Percentiles rank a stretch among this genome's conserved stretches.
Conservation (phyloP, 2,888 invertebrate species). For the Cerceris ruficornis region DNA sequence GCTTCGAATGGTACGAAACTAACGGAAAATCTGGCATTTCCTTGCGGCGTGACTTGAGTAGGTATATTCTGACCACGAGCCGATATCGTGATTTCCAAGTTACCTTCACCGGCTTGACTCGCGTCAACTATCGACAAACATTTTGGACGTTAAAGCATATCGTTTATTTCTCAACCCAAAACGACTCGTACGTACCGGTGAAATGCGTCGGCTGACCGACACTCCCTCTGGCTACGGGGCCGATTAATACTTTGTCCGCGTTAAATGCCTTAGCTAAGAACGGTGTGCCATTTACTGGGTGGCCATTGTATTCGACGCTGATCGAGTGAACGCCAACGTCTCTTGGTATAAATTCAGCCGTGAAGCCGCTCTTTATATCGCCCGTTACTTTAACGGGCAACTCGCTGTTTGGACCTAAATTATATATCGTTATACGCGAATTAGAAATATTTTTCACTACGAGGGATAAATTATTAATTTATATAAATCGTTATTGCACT, state of each 20-base stretch:
- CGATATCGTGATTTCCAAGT: conserved; percentile 97
- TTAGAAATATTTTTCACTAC: background rate
- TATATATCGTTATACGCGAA: conserved; percentile 2
- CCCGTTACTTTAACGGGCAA: conserved; percentile 95
- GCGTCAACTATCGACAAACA: conserved; percentile 89
- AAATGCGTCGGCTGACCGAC: conserved; percentile 97
- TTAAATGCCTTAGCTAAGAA: conserved; percentile 97
- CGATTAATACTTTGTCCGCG: conserved; percentile 92
- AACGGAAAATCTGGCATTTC: conserved; percentile 95
- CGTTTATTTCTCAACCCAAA: background rate
- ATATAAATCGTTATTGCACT: conserved; percentile 41
- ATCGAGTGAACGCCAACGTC: conserved; percentile 97
- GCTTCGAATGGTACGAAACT: conserved; percentile 97
- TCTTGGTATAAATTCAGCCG: conserved; percentile 95
- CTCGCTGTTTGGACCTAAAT: conserved; percentile 90
- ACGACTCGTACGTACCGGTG: conserved; percentile 83
- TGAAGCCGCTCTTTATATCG: conserved; percentile 93
- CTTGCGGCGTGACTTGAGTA: conserved; percentile 96
- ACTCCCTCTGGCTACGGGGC: conserved; percentile 90
- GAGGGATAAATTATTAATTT: too few species aligned
- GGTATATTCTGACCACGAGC: conserved; percentile 96
- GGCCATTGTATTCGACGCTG: conserved; percentile 94
- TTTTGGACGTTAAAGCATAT: background rate
- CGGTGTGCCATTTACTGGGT: conserved; percentile 94
- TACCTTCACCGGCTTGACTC: conserved; percentile 98